These are phyloP conservation scores for Cydia pomonella DNA, from an alignment of 1,140 invertebrate genomes.

Conservation along the genomic window DNA sequence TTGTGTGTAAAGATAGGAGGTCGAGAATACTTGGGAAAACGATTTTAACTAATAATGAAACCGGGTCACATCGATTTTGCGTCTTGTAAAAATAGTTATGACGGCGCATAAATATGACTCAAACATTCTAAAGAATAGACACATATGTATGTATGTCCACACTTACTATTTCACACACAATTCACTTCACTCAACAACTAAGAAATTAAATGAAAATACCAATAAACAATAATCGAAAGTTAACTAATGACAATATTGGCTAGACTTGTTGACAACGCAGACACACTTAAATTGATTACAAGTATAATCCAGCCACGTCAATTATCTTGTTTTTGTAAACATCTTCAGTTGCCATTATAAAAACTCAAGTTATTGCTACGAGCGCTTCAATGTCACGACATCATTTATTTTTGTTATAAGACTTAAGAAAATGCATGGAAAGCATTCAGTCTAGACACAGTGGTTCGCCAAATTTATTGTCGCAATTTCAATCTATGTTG, in stretches of 20 bases:
- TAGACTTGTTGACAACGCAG: neutral
- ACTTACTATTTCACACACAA: too few relatives aligned
- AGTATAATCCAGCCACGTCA: neutral
- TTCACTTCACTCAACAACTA: too few relatives aligned
- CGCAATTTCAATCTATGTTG: neutral
- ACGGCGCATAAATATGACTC: too few relatives aligned
- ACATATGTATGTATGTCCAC: too few relatives aligned
- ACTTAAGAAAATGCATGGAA: neutral
- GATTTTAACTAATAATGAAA: neutral
- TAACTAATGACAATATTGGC: neutral
- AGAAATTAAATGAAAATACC: too few relatives aligned
- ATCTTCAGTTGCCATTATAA: neutral
- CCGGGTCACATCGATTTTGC: neutral
- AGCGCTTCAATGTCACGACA: neutral
- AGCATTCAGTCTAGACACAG: neutral
- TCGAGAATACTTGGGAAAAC: too few relatives aligned
- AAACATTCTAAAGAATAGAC: too few relatives aligned
- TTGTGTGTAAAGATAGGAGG: too few relatives aligned
- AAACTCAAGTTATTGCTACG: neutral
- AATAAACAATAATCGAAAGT: neutral
- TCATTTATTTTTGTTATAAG: neutral
- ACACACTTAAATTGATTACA: neutral
- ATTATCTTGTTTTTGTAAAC: slow-evolving; percentile 3
- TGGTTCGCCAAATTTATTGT: neutral
- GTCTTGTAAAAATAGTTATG: too few relatives aligned